phyloP scores from a whole-genome alignment of 2,797 vertebrate species.

The Acanthis flammea region DNA sequence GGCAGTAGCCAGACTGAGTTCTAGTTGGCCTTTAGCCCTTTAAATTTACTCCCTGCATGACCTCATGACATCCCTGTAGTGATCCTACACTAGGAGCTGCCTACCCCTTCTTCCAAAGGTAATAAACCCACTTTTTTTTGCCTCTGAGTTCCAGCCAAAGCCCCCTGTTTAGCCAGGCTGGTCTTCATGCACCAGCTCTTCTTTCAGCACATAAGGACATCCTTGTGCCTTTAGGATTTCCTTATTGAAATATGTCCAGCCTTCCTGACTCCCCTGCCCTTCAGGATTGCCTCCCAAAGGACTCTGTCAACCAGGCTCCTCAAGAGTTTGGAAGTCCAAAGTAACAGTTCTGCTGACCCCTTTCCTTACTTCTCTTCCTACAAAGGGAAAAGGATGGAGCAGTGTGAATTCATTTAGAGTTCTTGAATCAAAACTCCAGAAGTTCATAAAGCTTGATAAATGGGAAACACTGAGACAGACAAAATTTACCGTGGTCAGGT shows the following conservation, averaged over 20 bases:
- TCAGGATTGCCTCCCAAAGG: background rate
- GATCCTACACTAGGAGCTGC: background rate
- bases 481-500: background rate
- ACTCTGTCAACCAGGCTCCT: background rate
- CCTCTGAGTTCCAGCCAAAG: background rate
- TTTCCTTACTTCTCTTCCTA: background rate
- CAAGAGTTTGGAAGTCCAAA: background rate
- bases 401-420: background rate
- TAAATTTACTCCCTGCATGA: too few species aligned
- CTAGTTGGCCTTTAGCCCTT: too few species aligned
- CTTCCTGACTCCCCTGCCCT: background rate
- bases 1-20: background rate
- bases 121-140: background rate
- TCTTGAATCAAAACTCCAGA: background rate
- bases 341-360: background rate
- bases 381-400: background rate
- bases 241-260: background rate
- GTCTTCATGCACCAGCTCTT: background rate
- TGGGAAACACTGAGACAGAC: background rate
- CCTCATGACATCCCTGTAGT: too few species aligned
- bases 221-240: background rate
- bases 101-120: background rate
- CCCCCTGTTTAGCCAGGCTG: background rate
- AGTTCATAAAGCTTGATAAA: background rate
- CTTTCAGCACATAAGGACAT: background rate